phyloP scores from a whole-genome alignment of 2,888 invertebrate genomes.

The Cantharis rufa region DNA sequence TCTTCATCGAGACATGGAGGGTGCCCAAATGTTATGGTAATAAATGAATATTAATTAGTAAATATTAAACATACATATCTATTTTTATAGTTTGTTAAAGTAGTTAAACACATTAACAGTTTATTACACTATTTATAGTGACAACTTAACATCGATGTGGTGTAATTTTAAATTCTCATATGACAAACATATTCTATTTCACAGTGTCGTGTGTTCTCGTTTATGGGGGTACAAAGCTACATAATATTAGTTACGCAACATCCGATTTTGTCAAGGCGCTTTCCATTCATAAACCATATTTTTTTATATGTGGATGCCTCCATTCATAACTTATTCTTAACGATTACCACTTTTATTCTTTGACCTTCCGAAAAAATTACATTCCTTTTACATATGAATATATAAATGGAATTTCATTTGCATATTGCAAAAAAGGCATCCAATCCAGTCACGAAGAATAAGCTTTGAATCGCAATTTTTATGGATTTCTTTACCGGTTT shows the following conservation, averaged over 20 bases:
- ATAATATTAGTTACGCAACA: slow-evolving; percentile 18
- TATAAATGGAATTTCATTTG: neutral
- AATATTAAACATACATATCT: neutral
- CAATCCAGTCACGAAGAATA: neutral
- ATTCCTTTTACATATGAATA: neutral
- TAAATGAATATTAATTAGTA: neutral
- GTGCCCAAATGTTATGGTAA: neutral
- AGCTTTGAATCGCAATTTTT: neutral
- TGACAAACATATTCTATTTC: slow-evolving; percentile 23
- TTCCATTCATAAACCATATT: slow-evolving; percentile 17
- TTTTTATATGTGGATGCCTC: slow-evolving; percentile 1
- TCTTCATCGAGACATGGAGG: neutral
- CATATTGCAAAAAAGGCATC: neutral
- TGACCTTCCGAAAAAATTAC: slow-evolving; percentile 5
- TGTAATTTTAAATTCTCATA: slow-evolving; percentile 25
- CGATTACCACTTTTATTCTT: slow-evolving; percentile 4
- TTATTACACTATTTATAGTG: slow-evolving; percentile 18
- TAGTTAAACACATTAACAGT: slow-evolving; percentile 15
- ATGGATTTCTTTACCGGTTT: neutral
- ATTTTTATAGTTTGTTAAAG: slow-evolving; percentile 6
- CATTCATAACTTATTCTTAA: slow-evolving; percentile 21
- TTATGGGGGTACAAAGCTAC: slow-evolving; percentile 13
- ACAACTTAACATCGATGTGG: slow-evolving; percentile 18
- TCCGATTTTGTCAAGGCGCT: slow-evolving; percentile 25
- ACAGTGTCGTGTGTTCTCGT: slow-evolving; percentile 25